Base-by-base conservation (phyloP, 2,797 vertebrate species). In the Labeo calbasu region DNA sequence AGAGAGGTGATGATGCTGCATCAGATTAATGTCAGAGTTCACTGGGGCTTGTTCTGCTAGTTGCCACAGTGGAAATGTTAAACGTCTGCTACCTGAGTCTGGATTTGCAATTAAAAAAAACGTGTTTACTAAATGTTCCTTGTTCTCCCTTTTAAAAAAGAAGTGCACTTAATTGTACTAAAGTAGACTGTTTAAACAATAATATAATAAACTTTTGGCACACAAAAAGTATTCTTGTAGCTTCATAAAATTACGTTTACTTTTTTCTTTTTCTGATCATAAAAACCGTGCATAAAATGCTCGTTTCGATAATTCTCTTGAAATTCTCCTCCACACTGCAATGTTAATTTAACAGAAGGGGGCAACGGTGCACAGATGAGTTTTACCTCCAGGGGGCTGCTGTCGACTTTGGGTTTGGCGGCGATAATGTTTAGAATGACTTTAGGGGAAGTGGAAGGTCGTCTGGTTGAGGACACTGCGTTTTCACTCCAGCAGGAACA, bases 1-100 rank as follows among this genome's bases (percentile, higher is more conserved):
- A 84, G 79, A 75, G 80, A 87, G 87, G 90, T 86, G 88, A 81
- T 17, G 69, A 86, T 87, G 88, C 50, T 59, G 19, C 88, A 89
- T 88, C 75, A 78, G 46, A 85, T 81, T 80, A 85, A 86, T 70
- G 59, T 86, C 55, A 86, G 80, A 68, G 72, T 83, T 78, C 86
- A 81, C 50, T 46, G 81, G 36, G 25, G 48, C 65, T 71, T 75
- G 70, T 51, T 79, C 4, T 32, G 32, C 8, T 53, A 48, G 14
- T 19, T 53, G 71, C 0, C 71, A 73, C 48, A 53, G 23, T 19
- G 25, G 25, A 40, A 76, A 57, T n/a, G 9, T 17, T 28, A 8
- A 72, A 51, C 0, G 8, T 10, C 15, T 72, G 4, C 14, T 19
- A 51, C 70, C 70, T 72, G 23, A n/a, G n/a, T n/a, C n/a, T n/a